Percentiles rank a stretch among this genome's conserved stretches.
Evolutionary conservation across 2,797 vertebrate genomes (phyloP).

Genomic region (Heliangelus exortis): DNA sequence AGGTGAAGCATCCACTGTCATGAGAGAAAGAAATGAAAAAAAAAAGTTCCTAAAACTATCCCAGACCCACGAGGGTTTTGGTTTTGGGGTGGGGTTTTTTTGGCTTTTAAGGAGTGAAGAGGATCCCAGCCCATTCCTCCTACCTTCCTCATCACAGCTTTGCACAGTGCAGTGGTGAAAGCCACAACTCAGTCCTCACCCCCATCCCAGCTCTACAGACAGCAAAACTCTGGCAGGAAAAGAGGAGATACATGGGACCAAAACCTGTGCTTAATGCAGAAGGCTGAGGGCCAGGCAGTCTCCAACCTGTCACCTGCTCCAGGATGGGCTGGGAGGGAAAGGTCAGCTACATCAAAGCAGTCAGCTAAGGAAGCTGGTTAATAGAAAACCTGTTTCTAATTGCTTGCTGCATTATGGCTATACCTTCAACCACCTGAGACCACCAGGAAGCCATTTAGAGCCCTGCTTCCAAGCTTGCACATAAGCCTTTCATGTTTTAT

Average conservation of each 20-base stretch:
- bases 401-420: slow-evolving; percentile 80
- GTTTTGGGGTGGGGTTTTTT: no score
- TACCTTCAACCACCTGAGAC: slow-evolving; percentile 90
- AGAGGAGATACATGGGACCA: neutral
- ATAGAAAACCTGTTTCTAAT: slow-evolving; percentile 78
- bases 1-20: neutral
- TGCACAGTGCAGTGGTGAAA: fast-evolving
- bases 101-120: fast-evolving
- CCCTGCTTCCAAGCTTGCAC: slow-evolving; percentile 65
- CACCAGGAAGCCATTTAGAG: slow-evolving; percentile 73
- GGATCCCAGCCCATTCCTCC: neutral
- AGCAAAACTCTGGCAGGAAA: neutral
- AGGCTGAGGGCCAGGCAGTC: neutral
- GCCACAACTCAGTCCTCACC: neutral
- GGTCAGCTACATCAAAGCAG: slow-evolving; percentile 63
- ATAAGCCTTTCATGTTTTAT: slow-evolving; percentile 83
- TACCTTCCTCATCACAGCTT: no score
- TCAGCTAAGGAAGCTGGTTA: slow-evolving; percentile 69
- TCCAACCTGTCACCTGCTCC: slow-evolving; percentile 47
- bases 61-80: no score
- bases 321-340: neutral
- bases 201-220: neutral
- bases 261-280: neutral
- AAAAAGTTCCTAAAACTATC: neutral
- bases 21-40: neutral